phyloP scores from a whole-genome alignment of 2,113 vertebrate species.

The Glaucomys volans region DNA sequence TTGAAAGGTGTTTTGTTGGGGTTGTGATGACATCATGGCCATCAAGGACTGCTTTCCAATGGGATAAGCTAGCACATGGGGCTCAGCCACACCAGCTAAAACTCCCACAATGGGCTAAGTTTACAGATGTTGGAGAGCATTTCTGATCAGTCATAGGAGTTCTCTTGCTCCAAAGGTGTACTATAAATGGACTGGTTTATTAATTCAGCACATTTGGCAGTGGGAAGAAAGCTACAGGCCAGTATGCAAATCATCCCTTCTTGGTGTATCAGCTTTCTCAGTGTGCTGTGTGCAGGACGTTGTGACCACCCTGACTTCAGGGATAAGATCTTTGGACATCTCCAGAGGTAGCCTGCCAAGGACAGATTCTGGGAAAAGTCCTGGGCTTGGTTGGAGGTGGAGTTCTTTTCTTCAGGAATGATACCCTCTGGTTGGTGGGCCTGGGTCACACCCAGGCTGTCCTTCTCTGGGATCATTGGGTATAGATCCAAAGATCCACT shows the following conservation, averaged over 20 bases:
- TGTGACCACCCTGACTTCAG: neutral
- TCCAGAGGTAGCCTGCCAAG: neutral
- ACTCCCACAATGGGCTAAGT: neutral
- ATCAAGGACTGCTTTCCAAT: neutral
- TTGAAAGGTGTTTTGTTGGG: neutral
- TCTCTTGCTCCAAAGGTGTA: neutral
- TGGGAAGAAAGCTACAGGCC: neutral
- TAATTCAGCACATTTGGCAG: slow-evolving; percentile 27
- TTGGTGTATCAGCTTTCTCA: neutral
- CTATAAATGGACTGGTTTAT: slow-evolving; percentile 24
- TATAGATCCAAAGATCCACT: neutral
- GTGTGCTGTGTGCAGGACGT: neutral
- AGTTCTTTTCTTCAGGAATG: neutral
- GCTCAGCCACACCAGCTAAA: neutral
- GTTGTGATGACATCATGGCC: neutral
- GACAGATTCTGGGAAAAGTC: neutral
- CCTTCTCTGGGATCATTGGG: neutral
- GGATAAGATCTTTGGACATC: neutral
- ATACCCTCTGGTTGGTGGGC: neutral
- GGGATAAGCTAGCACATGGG: neutral
- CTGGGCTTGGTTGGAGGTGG: neutral
- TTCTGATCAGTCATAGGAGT: neutral
- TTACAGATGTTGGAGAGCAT: neutral
- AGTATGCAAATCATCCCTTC: neutral
- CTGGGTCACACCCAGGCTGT: neutral